These are phyloP conservation scores for Dicrostonyx torquatus DNA, from an alignment of 2,797 vertebrate genomes.

Conservation along the genomic window DNA sequence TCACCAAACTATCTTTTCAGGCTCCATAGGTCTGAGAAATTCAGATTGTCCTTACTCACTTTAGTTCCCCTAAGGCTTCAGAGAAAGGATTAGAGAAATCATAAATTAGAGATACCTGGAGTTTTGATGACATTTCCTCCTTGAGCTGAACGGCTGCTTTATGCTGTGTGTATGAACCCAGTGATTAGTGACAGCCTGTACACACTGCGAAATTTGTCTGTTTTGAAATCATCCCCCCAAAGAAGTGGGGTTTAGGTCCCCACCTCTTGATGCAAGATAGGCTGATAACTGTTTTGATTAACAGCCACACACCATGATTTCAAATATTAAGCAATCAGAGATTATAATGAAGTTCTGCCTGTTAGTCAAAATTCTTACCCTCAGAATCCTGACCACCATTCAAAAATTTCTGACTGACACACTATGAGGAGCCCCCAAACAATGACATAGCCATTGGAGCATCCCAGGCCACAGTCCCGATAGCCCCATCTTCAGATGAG, in stretches of 20 bases:
- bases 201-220: neutral
- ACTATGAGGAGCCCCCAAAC: neutral
- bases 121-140: conserved; percentile 17
- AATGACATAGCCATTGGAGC: neutral
- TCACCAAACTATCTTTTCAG: neutral
- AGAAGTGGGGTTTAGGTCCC: neutral
- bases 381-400: neutral
- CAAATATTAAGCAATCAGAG: neutral
- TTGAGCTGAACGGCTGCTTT: neutral
- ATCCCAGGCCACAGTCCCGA: too few relatives aligned
- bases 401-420: neutral
- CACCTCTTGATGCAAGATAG: neutral
- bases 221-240: neutral
- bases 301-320: neutral
- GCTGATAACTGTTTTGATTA: neutral
- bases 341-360: neutral
- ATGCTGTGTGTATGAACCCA: neutral
- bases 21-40: neutral
- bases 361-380: too few relatives aligned
- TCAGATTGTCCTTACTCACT: neutral
- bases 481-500: neutral
- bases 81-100: neutral
- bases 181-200: neutral
- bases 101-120: neutral
- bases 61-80: neutral